Evolutionary conservation across 2,113 vertebrate genomes (phyloP).

Genomic region (Leptocoma aspasia): DNA sequence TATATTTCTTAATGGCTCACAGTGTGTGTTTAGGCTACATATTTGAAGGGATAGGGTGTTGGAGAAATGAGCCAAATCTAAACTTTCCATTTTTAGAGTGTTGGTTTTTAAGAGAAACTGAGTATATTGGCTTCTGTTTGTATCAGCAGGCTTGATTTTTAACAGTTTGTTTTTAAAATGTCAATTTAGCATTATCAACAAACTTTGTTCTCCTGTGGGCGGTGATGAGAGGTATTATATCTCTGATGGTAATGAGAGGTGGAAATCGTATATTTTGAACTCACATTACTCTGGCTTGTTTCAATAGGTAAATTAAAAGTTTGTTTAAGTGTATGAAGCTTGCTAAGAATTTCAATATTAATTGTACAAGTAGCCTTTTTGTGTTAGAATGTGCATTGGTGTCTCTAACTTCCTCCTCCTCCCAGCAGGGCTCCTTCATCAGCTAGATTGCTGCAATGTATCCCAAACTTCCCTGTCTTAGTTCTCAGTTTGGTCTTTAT

Average conservation of each 20-base stretch:
- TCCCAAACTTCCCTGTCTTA: not conserved
- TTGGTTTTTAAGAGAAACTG: not conserved
- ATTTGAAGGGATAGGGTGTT: not conserved
- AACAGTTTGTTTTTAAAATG: not conserved
- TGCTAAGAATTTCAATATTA: not conserved
- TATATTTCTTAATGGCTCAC: not conserved
- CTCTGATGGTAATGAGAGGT: not conserved
- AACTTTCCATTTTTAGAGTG: not conserved
- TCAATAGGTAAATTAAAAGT: not conserved
- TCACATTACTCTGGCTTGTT: not conserved
- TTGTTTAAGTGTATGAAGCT: not conserved
- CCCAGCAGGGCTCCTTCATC: not conserved
- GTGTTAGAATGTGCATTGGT: not conserved
- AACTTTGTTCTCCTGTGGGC: not conserved
- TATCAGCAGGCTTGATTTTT: not conserved
- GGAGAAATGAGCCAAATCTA: not conserved
- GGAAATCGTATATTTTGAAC: not conserved
- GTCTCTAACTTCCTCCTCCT: not conserved
- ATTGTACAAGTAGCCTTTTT: not conserved
- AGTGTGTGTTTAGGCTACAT: not conserved
- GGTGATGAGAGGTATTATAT: not conserved
- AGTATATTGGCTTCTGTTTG: not conserved
- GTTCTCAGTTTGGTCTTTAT: not conserved
- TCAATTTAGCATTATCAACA: not conserved
- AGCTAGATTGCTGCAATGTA: not conserved